Evolutionary conservation across 2,113 vertebrate species (phyloP).

Genomic region (Etheostoma spectabile): DNA sequence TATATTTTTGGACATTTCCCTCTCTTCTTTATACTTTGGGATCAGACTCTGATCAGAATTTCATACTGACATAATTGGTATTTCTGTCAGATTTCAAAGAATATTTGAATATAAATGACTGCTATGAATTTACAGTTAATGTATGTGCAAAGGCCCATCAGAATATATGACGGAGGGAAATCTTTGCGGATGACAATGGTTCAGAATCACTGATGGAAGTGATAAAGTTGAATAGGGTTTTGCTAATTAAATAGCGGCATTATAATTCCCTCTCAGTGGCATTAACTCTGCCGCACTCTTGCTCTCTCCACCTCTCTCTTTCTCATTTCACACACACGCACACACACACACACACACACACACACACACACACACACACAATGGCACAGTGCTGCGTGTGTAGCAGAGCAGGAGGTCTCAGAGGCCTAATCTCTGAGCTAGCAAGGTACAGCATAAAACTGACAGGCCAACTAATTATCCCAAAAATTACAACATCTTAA

Average conservation of each 20-base stretch:
- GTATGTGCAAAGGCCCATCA: conserved; percentile 52
- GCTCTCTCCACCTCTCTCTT: conserved; percentile 7
- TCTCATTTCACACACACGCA: not conserved
- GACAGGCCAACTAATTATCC: conserved; percentile 87
- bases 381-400: conserved; percentile 45
- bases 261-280: conserved; percentile 56
- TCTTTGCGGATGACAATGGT: conserved; percentile 52
- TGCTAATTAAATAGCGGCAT: conserved; percentile 74
- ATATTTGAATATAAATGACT: conserved; percentile 71
- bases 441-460: conserved; percentile 85
- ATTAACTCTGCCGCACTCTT: conserved; percentile 23
- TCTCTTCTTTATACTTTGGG: conserved; percentile 5
- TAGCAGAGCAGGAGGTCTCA: conserved; percentile 79
- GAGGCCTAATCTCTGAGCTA: conserved; percentile 75
- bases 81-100: conserved; percentile 39
- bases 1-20: not conserved
- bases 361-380: conserved; percentile 34
- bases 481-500: conserved; percentile 87
- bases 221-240: conserved; percentile 69
- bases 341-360: conserved; percentile 32
- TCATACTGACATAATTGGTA: conserved; percentile 41
- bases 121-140: conserved; percentile 63
- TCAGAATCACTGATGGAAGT: conserved; percentile 61
- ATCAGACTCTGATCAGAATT: conserved; percentile 2
- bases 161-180: conserved; percentile 49